Percentiles rank a stretch among this genome's conserved stretches.
Evolutionary conservation across 2,113 vertebrate species (phyloP).

Genomic region (Dipodomys spectabilis): DNA sequence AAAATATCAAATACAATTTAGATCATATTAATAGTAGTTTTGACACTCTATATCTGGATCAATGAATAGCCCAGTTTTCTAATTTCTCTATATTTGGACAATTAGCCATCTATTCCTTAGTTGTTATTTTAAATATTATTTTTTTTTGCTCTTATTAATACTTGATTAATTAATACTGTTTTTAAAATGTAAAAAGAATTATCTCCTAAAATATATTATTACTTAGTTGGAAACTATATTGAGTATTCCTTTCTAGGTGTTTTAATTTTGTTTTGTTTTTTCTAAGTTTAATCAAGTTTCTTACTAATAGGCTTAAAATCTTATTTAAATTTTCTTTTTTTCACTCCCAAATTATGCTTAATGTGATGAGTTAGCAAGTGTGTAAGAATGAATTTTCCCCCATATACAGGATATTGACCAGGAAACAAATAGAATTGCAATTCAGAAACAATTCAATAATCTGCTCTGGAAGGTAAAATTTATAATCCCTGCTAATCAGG

Average conservation of each 20-base stretch:
- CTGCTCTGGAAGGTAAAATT: no score
- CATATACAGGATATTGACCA: not conserved
- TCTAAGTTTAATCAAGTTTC: not conserved
- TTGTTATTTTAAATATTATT: not conserved
- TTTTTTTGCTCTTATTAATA: not conserved
- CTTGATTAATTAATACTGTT: conserved; percentile 24
- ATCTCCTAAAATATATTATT: not conserved
- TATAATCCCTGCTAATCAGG: no score
- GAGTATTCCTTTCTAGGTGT: not conserved
- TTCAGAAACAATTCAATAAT: not conserved
- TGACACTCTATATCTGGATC: not conserved
- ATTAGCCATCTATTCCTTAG: conserved; percentile 2
- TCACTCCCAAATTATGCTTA: not conserved
- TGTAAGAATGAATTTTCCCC: not conserved
- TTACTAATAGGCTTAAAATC: not conserved
- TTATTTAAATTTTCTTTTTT: not conserved
- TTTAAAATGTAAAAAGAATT: not conserved
- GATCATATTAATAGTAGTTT: not conserved
- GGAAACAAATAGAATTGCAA: not conserved
- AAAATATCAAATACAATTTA: conserved; percentile 34
- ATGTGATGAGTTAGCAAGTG: not conserved
- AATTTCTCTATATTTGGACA: conserved; percentile 26
- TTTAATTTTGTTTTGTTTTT: not conserved
- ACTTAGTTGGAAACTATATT: not conserved
- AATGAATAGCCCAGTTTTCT: conserved; percentile 10